Evolutionary conservation across 1,140 invertebrate genomes (phyloP), one percentile per base, ranked within the genome.

Genomic region (Pseudomyrmex concolor): DNA sequence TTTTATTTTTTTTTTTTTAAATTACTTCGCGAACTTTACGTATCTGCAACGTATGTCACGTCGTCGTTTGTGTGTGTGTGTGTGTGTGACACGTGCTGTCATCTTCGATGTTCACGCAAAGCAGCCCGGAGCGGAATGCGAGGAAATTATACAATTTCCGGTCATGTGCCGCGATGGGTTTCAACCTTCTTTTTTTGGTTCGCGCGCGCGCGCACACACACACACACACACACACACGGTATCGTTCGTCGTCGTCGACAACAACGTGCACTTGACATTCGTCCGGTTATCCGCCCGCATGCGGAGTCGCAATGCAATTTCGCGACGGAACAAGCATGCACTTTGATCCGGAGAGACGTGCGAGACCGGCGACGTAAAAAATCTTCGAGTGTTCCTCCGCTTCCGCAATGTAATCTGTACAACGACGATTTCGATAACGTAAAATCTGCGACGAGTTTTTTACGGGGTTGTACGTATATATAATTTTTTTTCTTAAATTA

Each of bases 71-170:
- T n/a, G n/a, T 34, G 34, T 34, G 34, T 67, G 22, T 43, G 12
- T 10, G 15, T 48, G 15, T 15, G 7, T 77, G 25, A n/a, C n/a
- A 19, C 13, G 34, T 34, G 48, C 68, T 62, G 12, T 82, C 80
- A 63, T 22, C 17, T n/a, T 63, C 12, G 68, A 10, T 15, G 55
- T 60, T 12, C 8, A 59, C 12, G 34, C 60, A 71, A 80, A 80
- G 76, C 76, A 50, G 22, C 43, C 50, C 25, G 43, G n/a, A n/a
- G 19, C 64, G 67, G 54, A 70, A 68, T 78, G 43, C n/a, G 66
- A 80, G 76, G 76, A 80, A 80, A 80, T 80, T 80, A 80, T 80
- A 80, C 76, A 80, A 80, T 80, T 80, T 80, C 76, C 76, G 76
- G 76, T 55, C 54, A 59, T 43, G 13, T 51, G 50, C 45, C 25